These are phyloP conservation scores for Rotaria socialis DNA, from an alignment of 2,888 invertebrate genomes.

Conservation along the genomic window DNA sequence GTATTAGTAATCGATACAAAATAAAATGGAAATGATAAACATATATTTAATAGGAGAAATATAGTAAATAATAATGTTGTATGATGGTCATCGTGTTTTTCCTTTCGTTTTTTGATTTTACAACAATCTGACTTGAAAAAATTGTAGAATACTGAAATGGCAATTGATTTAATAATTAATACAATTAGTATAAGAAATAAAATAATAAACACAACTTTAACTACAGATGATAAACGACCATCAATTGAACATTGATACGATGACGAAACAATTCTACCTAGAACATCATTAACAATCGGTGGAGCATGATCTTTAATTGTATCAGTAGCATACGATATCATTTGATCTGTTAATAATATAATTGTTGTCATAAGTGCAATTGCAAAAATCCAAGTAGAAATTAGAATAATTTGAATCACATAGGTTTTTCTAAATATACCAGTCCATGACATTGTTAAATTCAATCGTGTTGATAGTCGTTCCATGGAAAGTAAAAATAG, in stretches of 20 bases:
- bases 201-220: not conserved
- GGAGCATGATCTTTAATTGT: not conserved
- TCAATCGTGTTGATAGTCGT: not conserved
- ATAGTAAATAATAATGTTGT: not conserved
- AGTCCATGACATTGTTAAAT: not conserved
- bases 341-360: not conserved
- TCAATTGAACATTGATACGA: conserved; percentile 6
- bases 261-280: not conserved
- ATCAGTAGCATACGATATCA: too few species aligned
- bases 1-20: not conserved
- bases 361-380: not conserved
- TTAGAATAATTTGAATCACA: not conserved
- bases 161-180: not conserved
- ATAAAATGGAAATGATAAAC: conserved; percentile 7
- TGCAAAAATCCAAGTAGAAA: not conserved
- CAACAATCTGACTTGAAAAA: not conserved
- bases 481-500: conserved; percentile 1
- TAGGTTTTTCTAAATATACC: not conserved
- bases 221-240: not conserved
- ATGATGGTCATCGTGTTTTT: too few species aligned
- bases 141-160: not conserved
- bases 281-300: not conserved
- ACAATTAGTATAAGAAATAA: not conserved
- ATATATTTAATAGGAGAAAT: not conserved
- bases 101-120: not conserved